phyloP scores from a whole-genome alignment of 2,797 vertebrate species.

The Manis pentadactyla region DNA sequence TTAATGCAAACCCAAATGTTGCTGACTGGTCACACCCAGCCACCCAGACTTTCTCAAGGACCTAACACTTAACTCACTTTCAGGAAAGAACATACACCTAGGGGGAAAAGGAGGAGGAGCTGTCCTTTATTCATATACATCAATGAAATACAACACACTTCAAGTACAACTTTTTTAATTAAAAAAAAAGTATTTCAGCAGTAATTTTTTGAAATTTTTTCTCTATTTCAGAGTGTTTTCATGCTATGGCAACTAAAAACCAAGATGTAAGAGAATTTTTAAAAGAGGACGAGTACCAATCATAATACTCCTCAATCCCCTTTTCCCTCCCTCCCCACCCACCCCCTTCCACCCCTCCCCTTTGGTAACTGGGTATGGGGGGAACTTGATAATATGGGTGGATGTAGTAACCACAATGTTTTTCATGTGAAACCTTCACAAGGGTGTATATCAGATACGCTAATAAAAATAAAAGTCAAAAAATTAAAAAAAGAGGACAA shows the following conservation, averaged over 20 bases:
- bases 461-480: no score
- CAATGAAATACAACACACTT: neutral
- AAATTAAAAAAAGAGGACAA: neutral
- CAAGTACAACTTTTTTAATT: neutral
- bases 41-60: neutral
- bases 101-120: neutral
- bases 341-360: no score
- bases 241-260: constrained; percentile 39
- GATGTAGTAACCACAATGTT: no score
- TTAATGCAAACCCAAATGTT: neutral
- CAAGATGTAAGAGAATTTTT: neutral
- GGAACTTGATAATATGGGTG: no score
- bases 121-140: neutral
- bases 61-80: neutral
- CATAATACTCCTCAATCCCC: no score
- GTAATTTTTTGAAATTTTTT: neutral
- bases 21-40: neutral
- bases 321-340: no score
- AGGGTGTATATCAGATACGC: no score
- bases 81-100: neutral
- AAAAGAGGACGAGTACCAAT: neutral
- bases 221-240: constrained; percentile 50
- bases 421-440: no score
- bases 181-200: constrained; percentile 30
- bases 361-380: no score